These are phyloP conservation scores for Wasmannia auropunctata DNA, from an alignment of 1,140 invertebrate genomes.

Conservation along the genomic window DNA sequence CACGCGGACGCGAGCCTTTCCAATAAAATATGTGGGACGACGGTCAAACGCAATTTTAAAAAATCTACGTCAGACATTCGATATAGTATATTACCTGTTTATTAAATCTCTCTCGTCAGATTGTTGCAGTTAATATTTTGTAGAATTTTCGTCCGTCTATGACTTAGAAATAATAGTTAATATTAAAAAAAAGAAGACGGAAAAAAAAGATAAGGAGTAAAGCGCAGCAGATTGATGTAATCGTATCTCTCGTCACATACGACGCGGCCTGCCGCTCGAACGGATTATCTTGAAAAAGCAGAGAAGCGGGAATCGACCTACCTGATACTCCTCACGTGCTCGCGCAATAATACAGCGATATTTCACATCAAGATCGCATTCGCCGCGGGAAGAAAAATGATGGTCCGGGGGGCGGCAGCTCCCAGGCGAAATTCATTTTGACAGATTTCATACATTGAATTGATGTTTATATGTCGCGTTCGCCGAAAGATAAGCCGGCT, in stretches of 20 bases:
- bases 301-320: slow-evolving; percentile 51
- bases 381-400: slow-evolving; percentile 84
- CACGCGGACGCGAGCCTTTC: neutral
- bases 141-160: neutral
- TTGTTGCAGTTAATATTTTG: neutral
- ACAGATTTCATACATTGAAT: slow-evolving; percentile 86
- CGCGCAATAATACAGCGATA: slow-evolving; percentile 84
- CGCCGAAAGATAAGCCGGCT: slow-evolving; percentile 78
- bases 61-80: neutral
- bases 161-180: neutral
- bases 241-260: slow-evolving; percentile 50
- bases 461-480: slow-evolving; percentile 84
- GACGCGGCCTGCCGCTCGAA: slow-evolving; percentile 7
- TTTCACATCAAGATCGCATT: slow-evolving; percentile 84
- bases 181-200: neutral
- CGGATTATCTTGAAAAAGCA: slow-evolving; percentile 53
- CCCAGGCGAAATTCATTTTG: slow-evolving; percentile 85
- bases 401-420: slow-evolving; percentile 76
- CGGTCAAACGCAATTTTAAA: neutral
- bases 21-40: slow-evolving; percentile 48
- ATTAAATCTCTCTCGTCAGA: neutral
- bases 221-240: slow-evolving; percentile 36
- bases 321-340: slow-evolving; percentile 66
- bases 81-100: neutral
- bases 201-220: slow-evolving; percentile 13